Percentiles rank a stretch among this genome's conserved stretches.
phyloP scores from a whole-genome alignment of 2,797 vertebrate species.

The Eurystomus glaucurus region DNA sequence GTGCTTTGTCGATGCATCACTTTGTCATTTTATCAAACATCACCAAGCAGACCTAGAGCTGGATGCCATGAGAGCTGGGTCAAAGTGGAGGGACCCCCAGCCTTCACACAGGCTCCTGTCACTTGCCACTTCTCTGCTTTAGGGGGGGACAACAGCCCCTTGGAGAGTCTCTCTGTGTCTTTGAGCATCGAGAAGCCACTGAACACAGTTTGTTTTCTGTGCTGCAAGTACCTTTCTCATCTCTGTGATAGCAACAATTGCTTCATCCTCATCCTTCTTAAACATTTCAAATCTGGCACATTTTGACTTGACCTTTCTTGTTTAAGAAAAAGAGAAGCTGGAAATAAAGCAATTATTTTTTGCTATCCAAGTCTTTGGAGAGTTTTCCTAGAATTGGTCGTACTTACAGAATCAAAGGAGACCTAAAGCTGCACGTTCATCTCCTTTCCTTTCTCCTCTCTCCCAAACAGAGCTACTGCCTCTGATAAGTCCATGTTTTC shows the following conservation, averaged over 20 bases:
- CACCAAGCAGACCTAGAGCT: background rate
- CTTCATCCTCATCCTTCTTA: background rate
- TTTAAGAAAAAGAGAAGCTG: background rate
- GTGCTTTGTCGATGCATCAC: background rate
- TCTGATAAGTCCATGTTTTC: background rate
- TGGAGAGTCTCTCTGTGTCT: background rate
- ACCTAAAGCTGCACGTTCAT: background rate
- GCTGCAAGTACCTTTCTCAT: background rate
- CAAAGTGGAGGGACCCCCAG: background rate
- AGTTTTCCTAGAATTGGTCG: background rate
- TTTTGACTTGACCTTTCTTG: conserved; percentile 20
- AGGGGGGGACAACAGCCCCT: background rate
- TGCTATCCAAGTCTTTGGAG: background rate
- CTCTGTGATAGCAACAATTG: background rate
- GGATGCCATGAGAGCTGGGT: background rate
- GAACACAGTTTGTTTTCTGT: background rate
- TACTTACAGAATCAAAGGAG: background rate
- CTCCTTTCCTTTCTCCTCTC: background rate
- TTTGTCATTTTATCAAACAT: background rate
- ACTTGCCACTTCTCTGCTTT: background rate
- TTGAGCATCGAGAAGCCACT: background rate
- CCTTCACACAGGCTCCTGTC: background rate
- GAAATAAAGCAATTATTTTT: background rate
- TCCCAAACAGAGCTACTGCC: background rate
- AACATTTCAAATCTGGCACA: background rate